Percentiles rank a stretch among this genome's conserved stretches.
These are phyloP conservation scores for Emydocephalus ijimae DNA, from an alignment of 2,113 vertebrate species.

Conservation along the genomic window DNA sequence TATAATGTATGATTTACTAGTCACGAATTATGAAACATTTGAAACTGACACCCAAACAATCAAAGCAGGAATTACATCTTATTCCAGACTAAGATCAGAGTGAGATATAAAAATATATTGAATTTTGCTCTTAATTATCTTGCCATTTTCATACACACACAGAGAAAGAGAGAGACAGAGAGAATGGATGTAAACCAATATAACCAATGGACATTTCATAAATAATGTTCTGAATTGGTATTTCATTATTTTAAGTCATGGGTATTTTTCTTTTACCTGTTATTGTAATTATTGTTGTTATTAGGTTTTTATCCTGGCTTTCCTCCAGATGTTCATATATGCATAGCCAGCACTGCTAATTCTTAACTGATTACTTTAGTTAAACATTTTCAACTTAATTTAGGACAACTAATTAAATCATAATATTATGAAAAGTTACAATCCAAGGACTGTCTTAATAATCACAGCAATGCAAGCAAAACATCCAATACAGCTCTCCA, in stretches of 20 bases:
- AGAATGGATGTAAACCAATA: background rate
- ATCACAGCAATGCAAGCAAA: slow-evolving; percentile 36
- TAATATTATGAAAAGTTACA: slow-evolving; percentile 36
- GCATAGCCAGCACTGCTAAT: background rate
- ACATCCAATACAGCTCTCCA: slow-evolving; percentile 8
- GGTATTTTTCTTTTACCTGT: background rate
- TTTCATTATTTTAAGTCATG: slow-evolving; percentile 47
- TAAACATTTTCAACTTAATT: slow-evolving; percentile 50
- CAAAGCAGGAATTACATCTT: slow-evolving; percentile 61
- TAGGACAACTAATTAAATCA: slow-evolving; percentile 45
- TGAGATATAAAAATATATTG: slow-evolving; percentile 51
- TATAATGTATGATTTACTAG: slow-evolving; percentile 15
- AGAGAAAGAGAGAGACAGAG: too few species aligned
- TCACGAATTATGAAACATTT: slow-evolving; percentile 53
- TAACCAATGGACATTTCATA: background rate
- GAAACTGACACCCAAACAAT: slow-evolving; percentile 45
- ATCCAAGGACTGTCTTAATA: slow-evolving; percentile 36
- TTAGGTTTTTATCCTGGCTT: background rate
- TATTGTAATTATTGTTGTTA: background rate
- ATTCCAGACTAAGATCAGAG: slow-evolving; percentile 55
- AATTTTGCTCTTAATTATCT: slow-evolving; percentile 43
- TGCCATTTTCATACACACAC: slow-evolving; percentile 4
- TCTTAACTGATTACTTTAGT: slow-evolving; percentile 46
- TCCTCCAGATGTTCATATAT: background rate
- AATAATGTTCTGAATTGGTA: background rate